Percentiles rank a stretch among this genome's conserved stretches.
phyloP scores from a whole-genome alignment of 2,113 vertebrate genomes.

The Gobius niger region DNA sequence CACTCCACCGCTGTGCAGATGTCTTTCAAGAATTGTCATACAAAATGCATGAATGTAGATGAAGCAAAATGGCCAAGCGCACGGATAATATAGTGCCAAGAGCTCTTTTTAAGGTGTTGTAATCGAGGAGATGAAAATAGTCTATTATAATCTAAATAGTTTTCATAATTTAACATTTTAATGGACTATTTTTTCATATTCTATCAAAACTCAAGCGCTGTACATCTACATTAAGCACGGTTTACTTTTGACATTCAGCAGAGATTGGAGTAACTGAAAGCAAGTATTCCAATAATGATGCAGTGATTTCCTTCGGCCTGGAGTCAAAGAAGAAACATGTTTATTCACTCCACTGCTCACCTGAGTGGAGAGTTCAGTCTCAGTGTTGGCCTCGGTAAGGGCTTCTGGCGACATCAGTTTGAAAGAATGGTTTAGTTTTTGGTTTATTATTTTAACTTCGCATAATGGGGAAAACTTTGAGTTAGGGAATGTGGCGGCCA shows the following conservation, averaged over 20 bases:
- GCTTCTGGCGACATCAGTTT: neutral
- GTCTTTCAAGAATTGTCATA: neutral
- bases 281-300: neutral
- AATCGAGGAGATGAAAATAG: too few relatives aligned
- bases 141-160: too few relatives aligned
- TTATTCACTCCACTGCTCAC: conserved; percentile 7
- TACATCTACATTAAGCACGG: neutral
- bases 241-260: neutral
- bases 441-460: neutral
- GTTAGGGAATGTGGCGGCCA: too few relatives aligned
- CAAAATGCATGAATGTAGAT: too few relatives aligned
- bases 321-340: neutral
- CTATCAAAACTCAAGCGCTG: too few relatives aligned
- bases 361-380: conserved; percentile 1
- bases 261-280: neutral
- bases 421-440: neutral
- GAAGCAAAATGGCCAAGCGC: too few relatives aligned
- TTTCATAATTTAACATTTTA: too few relatives aligned
- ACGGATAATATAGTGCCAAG: too few relatives aligned
- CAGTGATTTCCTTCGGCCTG: neutral
- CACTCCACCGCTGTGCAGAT: neutral
- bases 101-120: too few relatives aligned
- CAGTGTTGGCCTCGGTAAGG: neutral
- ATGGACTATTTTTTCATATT: too few relatives aligned
- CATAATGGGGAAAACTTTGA: too few relatives aligned